Conservation (phyloP, 2,888 invertebrate species). For the Chrysolina americana region DNA sequence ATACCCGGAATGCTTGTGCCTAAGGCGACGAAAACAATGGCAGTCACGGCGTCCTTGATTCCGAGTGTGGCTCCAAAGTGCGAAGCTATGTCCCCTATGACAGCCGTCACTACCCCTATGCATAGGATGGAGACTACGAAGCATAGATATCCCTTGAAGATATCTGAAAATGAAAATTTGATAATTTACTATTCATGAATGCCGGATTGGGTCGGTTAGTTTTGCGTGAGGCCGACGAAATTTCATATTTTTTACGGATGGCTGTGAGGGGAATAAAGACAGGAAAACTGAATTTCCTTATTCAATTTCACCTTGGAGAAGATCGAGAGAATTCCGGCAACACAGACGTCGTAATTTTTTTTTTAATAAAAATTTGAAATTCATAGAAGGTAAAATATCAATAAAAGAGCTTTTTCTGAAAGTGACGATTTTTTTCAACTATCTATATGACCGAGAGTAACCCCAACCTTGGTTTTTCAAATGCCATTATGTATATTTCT, state of each 20-base stretch:
- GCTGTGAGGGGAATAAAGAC: not conserved
- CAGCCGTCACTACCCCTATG: slow-evolving; percentile 95
- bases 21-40: slow-evolving; percentile 97
- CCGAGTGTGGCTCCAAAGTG: slow-evolving; percentile 98
- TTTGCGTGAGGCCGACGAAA: not conserved
- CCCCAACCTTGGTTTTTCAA: too few relatives aligned
- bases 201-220: not conserved
- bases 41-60: slow-evolving; percentile 96
- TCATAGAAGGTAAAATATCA: too few relatives aligned
- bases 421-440: too few relatives aligned
- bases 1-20: slow-evolving; percentile 98
- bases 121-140: slow-evolving; percentile 93
- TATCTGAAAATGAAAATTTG: slow-evolving; percentile 74
- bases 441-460: too few relatives aligned
- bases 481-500: too few relatives aligned
- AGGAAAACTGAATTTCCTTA: too few relatives aligned
- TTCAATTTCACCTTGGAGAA: too few relatives aligned
- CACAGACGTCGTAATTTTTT: too few relatives aligned
- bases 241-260: not conserved
- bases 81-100: slow-evolving; percentile 97
- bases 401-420: too few relatives aligned
- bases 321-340: too few relatives aligned
- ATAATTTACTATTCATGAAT: not conserved
- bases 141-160: slow-evolving; percentile 95
- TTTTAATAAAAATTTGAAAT: too few relatives aligned